A percentile compares a stretch with the other conserved stretches of the same genome.
These are phyloP conservation scores for Mimachlamys varia DNA, from an alignment of 2,888 invertebrate species.

Conservation along the genomic window DNA sequence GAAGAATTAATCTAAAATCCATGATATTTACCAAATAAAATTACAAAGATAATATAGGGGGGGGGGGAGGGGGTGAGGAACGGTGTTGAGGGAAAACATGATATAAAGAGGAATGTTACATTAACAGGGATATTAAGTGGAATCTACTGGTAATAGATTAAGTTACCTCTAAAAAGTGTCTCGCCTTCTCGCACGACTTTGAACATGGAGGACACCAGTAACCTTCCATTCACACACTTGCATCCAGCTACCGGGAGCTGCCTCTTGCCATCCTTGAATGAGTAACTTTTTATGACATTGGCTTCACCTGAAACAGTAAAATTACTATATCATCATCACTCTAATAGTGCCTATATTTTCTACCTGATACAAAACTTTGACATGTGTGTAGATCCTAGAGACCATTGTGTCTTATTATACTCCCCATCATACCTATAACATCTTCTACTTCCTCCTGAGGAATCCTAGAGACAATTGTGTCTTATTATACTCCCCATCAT, in stretches of 20 bases:
- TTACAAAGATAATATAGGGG: no score
- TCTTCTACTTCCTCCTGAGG: no score
- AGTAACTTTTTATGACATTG: slow-evolving; percentile 80
- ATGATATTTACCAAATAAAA: no score
- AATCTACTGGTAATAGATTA: no score
- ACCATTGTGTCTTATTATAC: no score
- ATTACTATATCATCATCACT: slow-evolving; percentile 73
- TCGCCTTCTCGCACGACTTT: slow-evolving; percentile 87
- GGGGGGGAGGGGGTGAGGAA: no score
- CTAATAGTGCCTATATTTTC: slow-evolving; percentile 79
- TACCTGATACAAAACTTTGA: slow-evolving; percentile 87
- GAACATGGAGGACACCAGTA: slow-evolving; percentile 87
- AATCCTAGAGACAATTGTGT: no score
- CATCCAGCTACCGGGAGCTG: slow-evolving; percentile 95
- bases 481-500: slow-evolving; percentile 80
- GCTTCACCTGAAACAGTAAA: slow-evolving; percentile 63
- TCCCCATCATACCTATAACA: slow-evolving; percentile 72
- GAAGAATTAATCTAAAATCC: no score
- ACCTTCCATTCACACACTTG: slow-evolving; percentile 89
- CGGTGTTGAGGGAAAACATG: no score
- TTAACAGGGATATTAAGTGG: no score
- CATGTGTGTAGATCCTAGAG: slow-evolving; percentile 85
- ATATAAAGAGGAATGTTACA: no score
- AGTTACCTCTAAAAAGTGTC: slow-evolving; percentile 86
- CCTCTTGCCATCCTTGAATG: slow-evolving; percentile 86